Percentiles rank a stretch among this genome's conserved stretches.
These are phyloP conservation scores for Trichomycterus rosablanca DNA, from an alignment of 2,113 vertebrate genomes.

Conservation along the genomic window DNA sequence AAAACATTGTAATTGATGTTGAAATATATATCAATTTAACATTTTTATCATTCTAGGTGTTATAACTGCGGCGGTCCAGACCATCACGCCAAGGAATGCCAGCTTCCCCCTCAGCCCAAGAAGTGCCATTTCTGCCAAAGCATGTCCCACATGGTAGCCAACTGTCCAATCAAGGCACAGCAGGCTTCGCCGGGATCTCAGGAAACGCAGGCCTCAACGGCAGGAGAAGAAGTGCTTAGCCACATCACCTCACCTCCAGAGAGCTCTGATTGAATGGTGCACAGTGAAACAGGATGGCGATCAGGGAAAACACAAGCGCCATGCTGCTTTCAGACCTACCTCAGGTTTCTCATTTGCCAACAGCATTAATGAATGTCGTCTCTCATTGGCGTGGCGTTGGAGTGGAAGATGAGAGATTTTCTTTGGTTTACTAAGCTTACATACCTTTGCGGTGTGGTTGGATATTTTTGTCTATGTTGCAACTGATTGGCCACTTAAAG, in stretches of 20 bases:
- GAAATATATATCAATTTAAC: too few species aligned
- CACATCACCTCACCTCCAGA: constrained; percentile 63
- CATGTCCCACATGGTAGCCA: constrained; percentile 92
- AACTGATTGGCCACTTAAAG: too few species aligned
- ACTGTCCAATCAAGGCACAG: constrained; percentile 85
- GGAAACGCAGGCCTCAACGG: constrained; percentile 76
- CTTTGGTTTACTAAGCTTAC: too few species aligned
- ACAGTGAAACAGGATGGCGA: constrained; percentile 46
- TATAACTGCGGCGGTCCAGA: constrained; percentile 97
- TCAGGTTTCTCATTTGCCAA: constrained; percentile 47
- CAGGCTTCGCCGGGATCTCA: constrained; percentile 80
- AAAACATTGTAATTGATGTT: too few species aligned
- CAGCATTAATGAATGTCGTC: constrained; percentile 34
- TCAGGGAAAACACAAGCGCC: constrained; percentile 43
- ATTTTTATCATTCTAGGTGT: constrained; percentile 81
- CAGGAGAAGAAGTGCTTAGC: constrained; percentile 76
- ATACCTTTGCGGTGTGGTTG: too few species aligned
- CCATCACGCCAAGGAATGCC: constrained; percentile 98
- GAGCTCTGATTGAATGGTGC: constrained; percentile 67
- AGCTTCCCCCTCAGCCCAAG: constrained; percentile 94
- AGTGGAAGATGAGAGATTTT: too few species aligned
- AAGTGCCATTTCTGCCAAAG: constrained; percentile 98
- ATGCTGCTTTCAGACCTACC: constrained; percentile 46
- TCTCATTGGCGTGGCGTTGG: constrained; percentile 7
- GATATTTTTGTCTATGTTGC: too few species aligned